Evolutionary conservation across 2,888 invertebrate genomes (phyloP).

Genomic region (Agonopterix alstromeriana): DNA sequence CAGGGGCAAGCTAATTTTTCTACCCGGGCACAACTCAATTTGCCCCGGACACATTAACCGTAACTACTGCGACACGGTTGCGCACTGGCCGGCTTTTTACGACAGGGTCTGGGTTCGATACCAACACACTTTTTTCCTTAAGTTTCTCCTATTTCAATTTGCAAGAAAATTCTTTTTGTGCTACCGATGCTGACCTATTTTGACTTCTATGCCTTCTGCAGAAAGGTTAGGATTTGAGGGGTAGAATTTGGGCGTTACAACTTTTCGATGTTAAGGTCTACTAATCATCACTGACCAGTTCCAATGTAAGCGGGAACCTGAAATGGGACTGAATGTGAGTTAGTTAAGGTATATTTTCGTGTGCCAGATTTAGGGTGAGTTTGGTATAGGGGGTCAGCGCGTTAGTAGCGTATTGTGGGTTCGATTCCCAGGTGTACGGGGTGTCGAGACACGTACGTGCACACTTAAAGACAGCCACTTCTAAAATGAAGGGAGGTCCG

Average conservation of each 20-base stretch:
- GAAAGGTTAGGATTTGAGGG: constrained; percentile 19
- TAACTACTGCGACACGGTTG: constrained; percentile 67
- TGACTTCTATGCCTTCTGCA: constrained; percentile 5
- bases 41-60: constrained; percentile 69
- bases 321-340: constrained; percentile 20
- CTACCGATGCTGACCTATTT: constrained; percentile 4
- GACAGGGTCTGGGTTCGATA: constrained; percentile 45
- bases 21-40: constrained; percentile 69
- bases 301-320: constrained; percentile 2
- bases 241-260: constrained; percentile 18
- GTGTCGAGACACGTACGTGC: constrained; percentile 64
- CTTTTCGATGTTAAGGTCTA: constrained; percentile 25
- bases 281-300: constrained; percentile 67
- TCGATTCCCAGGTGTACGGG: constrained; percentile 75
- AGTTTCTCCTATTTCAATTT: constrained; percentile 68
- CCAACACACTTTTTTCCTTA: constrained; percentile 36
- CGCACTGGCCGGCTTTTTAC: constrained; percentile 62
- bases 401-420: constrained; percentile 67
- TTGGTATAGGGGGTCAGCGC: constrained; percentile 57
- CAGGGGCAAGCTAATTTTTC: constrained; percentile 64
- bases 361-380: constrained; percentile 18
- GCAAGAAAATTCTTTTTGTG: constrained; percentile 44
- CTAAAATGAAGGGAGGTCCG: constrained; percentile 71
- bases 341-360: constrained; percentile 25
- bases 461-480: constrained; percentile 71